Evolutionary conservation across 1,140 invertebrate genomes (phyloP).

Genomic region (Tenebrio molitor): DNA sequence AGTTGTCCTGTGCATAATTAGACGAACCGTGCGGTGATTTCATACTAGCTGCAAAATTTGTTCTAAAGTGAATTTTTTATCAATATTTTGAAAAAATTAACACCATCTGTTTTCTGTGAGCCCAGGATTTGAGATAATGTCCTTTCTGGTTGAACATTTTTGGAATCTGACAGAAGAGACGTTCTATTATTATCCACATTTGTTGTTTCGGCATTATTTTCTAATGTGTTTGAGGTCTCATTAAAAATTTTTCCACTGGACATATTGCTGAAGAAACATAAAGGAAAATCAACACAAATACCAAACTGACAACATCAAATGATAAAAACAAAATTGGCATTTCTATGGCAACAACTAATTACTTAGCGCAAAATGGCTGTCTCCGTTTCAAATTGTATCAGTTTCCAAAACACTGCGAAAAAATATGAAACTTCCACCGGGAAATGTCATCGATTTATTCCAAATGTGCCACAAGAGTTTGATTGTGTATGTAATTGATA

Average conservation of each 20-base stretch:
- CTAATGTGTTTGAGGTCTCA: neutral
- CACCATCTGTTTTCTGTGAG: no score
- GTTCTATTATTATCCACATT: no score
- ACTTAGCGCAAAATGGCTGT: slow-evolving; percentile 6
- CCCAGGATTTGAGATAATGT: no score
- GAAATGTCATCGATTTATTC: slow-evolving; percentile 56
- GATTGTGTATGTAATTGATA: no score
- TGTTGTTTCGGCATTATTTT: no score
- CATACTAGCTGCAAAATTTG: no score
- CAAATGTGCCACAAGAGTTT: slow-evolving; percentile 56
- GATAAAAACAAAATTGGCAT: neutral
- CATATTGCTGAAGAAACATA: slow-evolving; percentile 15
- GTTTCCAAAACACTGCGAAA: slow-evolving; percentile 28
- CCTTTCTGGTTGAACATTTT: no score
- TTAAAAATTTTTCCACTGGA: neutral
- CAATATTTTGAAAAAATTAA: no score
- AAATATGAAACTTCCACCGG: slow-evolving; percentile 51
- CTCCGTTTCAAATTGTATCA: slow-evolving; percentile 12
- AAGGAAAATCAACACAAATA: neutral
- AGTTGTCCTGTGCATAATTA: no score
- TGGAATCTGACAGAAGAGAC: no score
- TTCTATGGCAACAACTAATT: slow-evolving; percentile 10
- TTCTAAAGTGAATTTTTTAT: no score
- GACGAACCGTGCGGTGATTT: no score
- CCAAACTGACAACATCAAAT: slow-evolving; percentile 4